Evolutionary conservation across 1,140 invertebrate genomes (phyloP).

Genomic region (Galleria mellonella): DNA sequence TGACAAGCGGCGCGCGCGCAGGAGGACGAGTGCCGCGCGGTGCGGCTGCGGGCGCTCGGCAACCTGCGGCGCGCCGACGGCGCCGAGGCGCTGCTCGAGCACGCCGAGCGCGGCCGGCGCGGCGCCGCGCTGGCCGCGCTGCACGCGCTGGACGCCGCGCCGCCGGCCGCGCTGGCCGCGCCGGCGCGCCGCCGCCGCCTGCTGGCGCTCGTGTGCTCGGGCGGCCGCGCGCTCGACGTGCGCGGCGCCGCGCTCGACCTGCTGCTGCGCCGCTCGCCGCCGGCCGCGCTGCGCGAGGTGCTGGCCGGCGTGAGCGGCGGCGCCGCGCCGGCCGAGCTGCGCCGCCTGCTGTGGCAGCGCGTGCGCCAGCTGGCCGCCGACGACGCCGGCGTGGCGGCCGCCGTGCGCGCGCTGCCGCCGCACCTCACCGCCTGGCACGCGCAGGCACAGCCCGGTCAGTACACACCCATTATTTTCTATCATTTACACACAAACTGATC

Average conservation of each 20-base stretch:
- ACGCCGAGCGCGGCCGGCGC: conserved; percentile 14
- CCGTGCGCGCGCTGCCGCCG: background rate
- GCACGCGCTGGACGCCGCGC: conserved; percentile 5
- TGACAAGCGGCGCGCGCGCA: too few relatives aligned
- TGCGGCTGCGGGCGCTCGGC: conserved; percentile 27
- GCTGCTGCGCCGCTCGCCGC: conserved; percentile 13
- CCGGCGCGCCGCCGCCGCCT: conserved; percentile 16
- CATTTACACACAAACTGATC: too few relatives aligned
- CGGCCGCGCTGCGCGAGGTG: conserved; percentile 26
- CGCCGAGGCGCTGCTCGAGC: conserved; percentile 24
- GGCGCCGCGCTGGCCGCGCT: conserved; percentile 3
- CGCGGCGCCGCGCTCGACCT: conserved; percentile 8
- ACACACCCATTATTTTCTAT: too few relatives aligned
- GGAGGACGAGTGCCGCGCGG: conserved; percentile 24
- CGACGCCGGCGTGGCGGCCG: conserved; percentile 12
- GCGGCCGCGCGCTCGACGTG: conserved; percentile 28
- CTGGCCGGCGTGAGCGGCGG: conserved; percentile 31
- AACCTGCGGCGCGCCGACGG: conserved; percentile 31
- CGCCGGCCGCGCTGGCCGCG: conserved; percentile 4
- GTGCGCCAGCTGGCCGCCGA: conserved; percentile 17
- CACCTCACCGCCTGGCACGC: conserved; percentile 20
- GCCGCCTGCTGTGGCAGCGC: conserved; percentile 14
- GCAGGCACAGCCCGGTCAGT: conserved; percentile 17
- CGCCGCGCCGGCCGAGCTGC: conserved; percentile 7
- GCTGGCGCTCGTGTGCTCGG: conserved; percentile 1